Evolutionary conservation across 2,797 vertebrate species (phyloP).

Genomic region (Myioborus melanocephalus): DNA sequence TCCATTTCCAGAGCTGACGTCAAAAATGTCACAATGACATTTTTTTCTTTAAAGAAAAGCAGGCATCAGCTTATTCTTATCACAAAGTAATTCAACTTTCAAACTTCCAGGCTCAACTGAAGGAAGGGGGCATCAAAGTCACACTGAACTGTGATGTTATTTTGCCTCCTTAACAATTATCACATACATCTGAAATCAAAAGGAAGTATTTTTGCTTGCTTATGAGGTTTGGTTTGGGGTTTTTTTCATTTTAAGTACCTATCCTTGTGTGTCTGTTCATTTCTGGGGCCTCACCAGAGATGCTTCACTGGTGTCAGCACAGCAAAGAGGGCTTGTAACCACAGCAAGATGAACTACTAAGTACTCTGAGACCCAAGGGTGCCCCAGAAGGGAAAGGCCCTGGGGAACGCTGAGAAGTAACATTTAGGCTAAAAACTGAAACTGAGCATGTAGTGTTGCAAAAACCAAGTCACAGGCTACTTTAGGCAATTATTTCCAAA

Average conservation of each 20-base stretch:
- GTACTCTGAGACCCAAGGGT: not conserved
- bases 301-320: not conserved
- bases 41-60: not conserved
- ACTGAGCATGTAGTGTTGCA: not conserved
- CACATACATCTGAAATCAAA: conserved; percentile 7
- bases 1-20: not conserved
- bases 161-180: conserved; percentile 24
- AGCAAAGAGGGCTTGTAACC: not conserved
- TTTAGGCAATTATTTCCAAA: not conserved
- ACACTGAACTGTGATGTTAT: not conserved
- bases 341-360: not conserved
- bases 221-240: not conserved
- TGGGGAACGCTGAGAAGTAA: not conserved
- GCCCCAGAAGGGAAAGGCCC: not conserved
- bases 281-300: not conserved
- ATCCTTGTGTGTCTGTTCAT: not conserved
- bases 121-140: conserved; percentile 8
- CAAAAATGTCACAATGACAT: not conserved
- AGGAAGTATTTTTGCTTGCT: conserved; percentile 23
- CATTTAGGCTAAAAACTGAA: not conserved
- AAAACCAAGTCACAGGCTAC: not conserved
- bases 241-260: not conserved
- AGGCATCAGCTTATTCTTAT: not conserved
- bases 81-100: conserved; percentile 2
- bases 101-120: not conserved